Conservation (phyloP, 2,797 vertebrate species). For the Erethizon dorsatum region DNA sequence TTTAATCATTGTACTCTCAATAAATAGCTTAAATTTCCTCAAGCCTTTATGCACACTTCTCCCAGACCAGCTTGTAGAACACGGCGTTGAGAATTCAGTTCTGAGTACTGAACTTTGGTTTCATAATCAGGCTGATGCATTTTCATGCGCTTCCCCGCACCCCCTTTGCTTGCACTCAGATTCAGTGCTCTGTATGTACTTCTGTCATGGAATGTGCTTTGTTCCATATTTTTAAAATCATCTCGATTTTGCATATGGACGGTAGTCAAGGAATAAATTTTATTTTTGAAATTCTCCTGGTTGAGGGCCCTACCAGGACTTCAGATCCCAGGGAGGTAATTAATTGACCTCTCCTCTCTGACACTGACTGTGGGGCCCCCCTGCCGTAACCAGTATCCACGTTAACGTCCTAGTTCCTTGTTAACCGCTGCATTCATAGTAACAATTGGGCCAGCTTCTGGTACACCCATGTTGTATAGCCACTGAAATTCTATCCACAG, state of each 20-base stretch:
- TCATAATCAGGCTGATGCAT: background rate
- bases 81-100: background rate
- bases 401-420: background rate
- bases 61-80: background rate
- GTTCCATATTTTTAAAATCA: background rate
- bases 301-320: background rate
- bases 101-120: background rate
- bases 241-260: background rate
- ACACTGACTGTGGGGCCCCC: fast-evolving
- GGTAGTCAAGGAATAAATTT: background rate
- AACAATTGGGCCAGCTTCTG: background rate
- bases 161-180: background rate
- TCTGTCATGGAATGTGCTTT: background rate
- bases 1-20: background rate
- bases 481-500: background rate
- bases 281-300: background rate
- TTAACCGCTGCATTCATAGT: background rate
- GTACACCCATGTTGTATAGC: fast-evolving
- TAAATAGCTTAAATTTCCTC: background rate
- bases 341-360: too few relatives aligned
- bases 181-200: background rate
- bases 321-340: background rate
- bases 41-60: background rate
- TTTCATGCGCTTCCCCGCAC: background rate
- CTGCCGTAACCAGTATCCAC: background rate